These are phyloP conservation scores for Saccostrea glomerata DNA, from an alignment of 1,140 invertebrate species.

Conservation along the genomic window DNA sequence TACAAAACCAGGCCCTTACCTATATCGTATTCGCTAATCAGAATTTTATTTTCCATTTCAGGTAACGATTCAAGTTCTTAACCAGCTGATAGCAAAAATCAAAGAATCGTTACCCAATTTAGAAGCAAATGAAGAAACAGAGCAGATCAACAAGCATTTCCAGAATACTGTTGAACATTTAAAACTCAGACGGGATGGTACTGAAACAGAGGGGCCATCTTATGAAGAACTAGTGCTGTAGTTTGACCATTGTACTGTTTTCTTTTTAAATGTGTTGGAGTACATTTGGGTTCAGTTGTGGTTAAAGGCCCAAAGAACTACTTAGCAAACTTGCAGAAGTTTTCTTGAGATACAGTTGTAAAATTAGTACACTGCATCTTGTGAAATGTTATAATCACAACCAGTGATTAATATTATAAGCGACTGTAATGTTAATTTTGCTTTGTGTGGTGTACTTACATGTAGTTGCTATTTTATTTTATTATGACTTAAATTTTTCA, in stretches of 20 bases:
- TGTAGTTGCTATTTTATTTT: too few relatives aligned
- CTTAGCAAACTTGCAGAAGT: neutral
- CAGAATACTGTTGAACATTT: constrained; percentile 80
- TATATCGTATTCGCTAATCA: too few relatives aligned
- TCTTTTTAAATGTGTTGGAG: neutral
- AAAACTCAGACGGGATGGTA: constrained; percentile 66
- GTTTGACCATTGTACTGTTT: neutral
- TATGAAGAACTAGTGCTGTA: constrained; percentile 65
- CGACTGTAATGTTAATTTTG: too few relatives aligned
- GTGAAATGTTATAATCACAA: too few relatives aligned
- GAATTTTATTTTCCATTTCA: constrained; percentile 75
- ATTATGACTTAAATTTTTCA: too few relatives aligned
- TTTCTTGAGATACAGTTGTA: neutral
- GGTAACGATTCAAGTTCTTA: constrained; percentile 86
- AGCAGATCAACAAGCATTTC: constrained; percentile 97
- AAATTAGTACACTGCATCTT: too few relatives aligned
- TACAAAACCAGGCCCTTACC: too few relatives aligned
- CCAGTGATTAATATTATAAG: too few relatives aligned
- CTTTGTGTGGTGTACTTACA: too few relatives aligned
- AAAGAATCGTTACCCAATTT: constrained; percentile 94
- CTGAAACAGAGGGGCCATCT: constrained; percentile 66
- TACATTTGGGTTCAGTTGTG: neutral
- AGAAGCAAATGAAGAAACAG: constrained; percentile 95
- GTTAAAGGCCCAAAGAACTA: neutral
- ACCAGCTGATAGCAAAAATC: constrained; percentile 95